Conservation (phyloP, 2,797 vertebrate genomes). For the Tiaroga cobitis region DNA sequence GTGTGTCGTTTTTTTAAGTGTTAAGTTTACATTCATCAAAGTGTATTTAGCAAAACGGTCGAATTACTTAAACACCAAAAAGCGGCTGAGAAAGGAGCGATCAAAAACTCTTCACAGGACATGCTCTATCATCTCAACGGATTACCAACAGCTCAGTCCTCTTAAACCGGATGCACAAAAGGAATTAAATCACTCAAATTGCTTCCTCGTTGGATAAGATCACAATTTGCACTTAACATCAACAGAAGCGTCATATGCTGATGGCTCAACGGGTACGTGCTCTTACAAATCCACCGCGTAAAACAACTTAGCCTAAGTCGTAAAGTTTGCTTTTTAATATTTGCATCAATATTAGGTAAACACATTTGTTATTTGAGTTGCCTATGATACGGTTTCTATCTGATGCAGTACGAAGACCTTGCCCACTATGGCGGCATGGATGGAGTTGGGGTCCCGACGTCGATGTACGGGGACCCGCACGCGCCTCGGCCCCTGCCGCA, state of each 20-base stretch:
- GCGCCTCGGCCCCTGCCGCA: conserved; percentile 88
- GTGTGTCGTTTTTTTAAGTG: not conserved
- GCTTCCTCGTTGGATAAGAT: conserved; percentile 17
- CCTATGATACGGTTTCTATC: not conserved
- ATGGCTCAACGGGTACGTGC: conserved; percentile 95
- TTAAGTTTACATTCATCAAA: not conserved
- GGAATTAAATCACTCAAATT: conserved; percentile 34
- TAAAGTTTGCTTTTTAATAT: not conserved
- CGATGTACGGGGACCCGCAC: conserved; percentile 94
- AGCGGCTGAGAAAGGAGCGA: conserved; percentile 6
- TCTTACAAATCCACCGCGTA: not conserved
- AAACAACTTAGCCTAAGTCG: not conserved
- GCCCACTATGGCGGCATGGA: conserved; percentile 92
- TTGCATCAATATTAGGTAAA: not conserved
- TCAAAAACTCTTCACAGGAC: conserved; percentile 33
- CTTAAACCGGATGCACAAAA: conserved; percentile 41
- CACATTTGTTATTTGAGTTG: not conserved
- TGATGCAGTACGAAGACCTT: conserved; percentile 91
- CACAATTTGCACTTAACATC: conserved; percentile 31
- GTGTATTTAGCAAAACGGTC: not conserved
- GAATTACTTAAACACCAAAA: not conserved
- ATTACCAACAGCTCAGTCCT: conserved; percentile 39
- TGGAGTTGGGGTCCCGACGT: conserved; percentile 88
- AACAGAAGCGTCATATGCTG: conserved; percentile 74
- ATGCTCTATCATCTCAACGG: conserved; percentile 43